These are phyloP conservation scores for Acinonyx jubatus DNA, from an alignment of 2,113 vertebrate species.

Conservation along the genomic window DNA sequence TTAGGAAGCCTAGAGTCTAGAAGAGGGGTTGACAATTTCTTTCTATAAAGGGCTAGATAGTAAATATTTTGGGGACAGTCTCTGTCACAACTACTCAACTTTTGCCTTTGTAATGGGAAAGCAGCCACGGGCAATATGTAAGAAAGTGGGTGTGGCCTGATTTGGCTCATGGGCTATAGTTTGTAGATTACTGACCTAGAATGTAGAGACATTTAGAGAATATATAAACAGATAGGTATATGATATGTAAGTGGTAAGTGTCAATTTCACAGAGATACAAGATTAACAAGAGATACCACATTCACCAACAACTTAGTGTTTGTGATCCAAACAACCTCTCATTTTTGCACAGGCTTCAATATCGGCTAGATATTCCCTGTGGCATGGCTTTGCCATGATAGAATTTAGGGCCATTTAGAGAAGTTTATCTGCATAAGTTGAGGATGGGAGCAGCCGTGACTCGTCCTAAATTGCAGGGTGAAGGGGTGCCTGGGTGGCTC, in stretches of 20 bases:
- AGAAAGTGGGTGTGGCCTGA: background rate
- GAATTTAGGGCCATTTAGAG: too few relatives aligned
- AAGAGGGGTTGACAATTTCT: background rate
- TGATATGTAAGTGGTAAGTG: background rate
- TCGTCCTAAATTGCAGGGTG: too few relatives aligned
- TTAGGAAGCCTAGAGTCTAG: background rate
- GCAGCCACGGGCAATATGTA: background rate
- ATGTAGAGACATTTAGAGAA: background rate
- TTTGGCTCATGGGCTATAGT: background rate
- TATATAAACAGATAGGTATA: background rate
- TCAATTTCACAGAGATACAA: background rate
- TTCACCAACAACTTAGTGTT: background rate
- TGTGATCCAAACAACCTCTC: background rate
- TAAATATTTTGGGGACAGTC: background rate
- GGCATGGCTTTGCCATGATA: too few relatives aligned
- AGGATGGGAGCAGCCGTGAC: too few relatives aligned
- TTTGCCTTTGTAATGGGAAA: background rate
- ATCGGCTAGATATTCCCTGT: background rate
- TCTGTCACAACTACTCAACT: background rate
- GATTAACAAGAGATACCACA: background rate
- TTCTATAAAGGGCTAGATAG: background rate
- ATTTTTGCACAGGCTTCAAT: slow-evolving; percentile 12
- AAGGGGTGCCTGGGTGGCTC: background rate
- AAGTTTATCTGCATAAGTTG: too few relatives aligned
- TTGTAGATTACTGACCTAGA: background rate